Conservation (phyloP, 2,888 invertebrate species). For the Tachystola acroxantha region DNA sequence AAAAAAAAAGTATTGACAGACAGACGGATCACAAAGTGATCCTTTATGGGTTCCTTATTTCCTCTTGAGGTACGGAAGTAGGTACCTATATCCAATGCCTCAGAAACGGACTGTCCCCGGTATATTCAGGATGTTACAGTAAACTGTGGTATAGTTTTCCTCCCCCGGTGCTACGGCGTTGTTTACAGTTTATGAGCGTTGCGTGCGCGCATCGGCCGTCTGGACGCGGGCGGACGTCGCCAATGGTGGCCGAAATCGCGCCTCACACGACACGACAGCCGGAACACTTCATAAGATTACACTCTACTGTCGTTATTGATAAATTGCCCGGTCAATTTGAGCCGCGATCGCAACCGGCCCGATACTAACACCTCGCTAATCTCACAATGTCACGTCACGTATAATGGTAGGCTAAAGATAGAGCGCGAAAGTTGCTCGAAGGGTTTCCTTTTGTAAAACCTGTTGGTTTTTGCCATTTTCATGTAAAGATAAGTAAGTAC, state of each 20-base stretch:
- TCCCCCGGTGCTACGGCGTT: too few relatives aligned
- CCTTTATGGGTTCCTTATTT: too few relatives aligned
- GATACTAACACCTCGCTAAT: conserved; percentile 22
- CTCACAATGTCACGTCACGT: conserved; percentile 36
- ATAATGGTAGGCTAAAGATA: background rate
- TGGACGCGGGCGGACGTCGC: conserved; percentile 23
- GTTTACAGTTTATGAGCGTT: background rate
- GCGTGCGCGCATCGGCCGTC: conserved; percentile 10
- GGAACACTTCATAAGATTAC: conserved; percentile 55
- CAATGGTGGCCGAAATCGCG: conserved; percentile 56
- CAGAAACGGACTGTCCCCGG: too few relatives aligned
- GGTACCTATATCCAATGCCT: too few relatives aligned
- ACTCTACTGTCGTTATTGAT: conserved; percentile 67
- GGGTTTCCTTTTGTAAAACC: too few relatives aligned
- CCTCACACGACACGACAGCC: conserved; percentile 34
- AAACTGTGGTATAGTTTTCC: too few relatives aligned
- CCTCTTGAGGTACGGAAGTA: too few relatives aligned
- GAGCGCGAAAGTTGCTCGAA: background rate
- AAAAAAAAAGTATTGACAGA: too few relatives aligned
- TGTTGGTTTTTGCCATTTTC: too few relatives aligned
- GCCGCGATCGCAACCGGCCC: conserved; percentile 5
- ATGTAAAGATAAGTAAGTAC: too few relatives aligned
- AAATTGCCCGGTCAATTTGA: conserved; percentile 63
- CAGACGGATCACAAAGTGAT: too few relatives aligned
- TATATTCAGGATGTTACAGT: too few relatives aligned